phyloP scores from a whole-genome alignment of 2,797 vertebrate species.

The Sebastes steindachneri region DNA sequence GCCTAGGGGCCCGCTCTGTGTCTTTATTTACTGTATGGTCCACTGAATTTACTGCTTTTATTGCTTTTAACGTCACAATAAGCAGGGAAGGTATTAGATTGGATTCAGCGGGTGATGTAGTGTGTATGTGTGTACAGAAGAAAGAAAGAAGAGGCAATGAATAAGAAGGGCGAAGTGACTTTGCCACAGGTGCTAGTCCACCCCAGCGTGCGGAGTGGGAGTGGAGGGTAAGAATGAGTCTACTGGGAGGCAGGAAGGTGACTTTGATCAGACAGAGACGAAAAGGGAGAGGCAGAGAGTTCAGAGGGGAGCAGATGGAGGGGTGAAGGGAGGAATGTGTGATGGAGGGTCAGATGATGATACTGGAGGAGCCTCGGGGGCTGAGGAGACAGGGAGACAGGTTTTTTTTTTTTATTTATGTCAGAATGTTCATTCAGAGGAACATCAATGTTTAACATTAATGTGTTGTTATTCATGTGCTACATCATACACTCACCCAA shows the following conservation, averaged over 20 bases:
- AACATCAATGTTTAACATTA: neutral
- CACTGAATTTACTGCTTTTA: neutral
- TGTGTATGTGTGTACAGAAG: neutral
- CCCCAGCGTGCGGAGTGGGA: slow-evolving; percentile 7
- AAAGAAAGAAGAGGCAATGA: neutral
- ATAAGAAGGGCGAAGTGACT: slow-evolving; percentile 36
- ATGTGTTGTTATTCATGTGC: neutral
- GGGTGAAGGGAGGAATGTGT: slow-evolving; percentile 47
- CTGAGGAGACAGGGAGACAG: neutral
- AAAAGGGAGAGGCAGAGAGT: slow-evolving; percentile 34
- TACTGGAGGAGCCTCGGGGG: slow-evolving; percentile 10
- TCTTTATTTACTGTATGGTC: slow-evolving; percentile 3
- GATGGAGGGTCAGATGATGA: slow-evolving; percentile 51
- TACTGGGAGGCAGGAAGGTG: slow-evolving; percentile 50
- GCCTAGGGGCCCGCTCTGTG: neutral
- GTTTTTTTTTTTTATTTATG: neutral
- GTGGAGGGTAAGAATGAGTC: slow-evolving; percentile 38
- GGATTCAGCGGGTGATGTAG: slow-evolving; percentile 3
- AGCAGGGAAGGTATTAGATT: neutral
- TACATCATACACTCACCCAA: neutral
- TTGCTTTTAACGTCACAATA: neutral
- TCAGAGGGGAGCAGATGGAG: slow-evolving; percentile 71
- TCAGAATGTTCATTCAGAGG: neutral
- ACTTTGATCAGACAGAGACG: slow-evolving; percentile 66
- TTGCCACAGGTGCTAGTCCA: slow-evolving; percentile 57